Conservation (phyloP, 2,113 vertebrate species). For the Rhegmatorhina hoffmannsi region DNA sequence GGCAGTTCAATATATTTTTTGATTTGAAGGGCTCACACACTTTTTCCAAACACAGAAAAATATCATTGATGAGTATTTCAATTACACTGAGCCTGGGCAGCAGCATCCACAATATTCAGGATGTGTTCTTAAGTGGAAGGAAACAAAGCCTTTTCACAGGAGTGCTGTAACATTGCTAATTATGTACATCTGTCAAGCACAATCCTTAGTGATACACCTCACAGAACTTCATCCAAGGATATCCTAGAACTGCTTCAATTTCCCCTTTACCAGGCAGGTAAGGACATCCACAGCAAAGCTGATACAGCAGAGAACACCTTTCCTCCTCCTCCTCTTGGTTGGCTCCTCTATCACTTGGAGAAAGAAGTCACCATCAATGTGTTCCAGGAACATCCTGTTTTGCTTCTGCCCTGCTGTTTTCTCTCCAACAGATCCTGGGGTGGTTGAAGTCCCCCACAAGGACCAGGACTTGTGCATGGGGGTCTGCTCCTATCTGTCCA, state of each 20-base stretch:
- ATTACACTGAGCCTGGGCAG: neutral
- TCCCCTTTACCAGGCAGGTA: neutral
- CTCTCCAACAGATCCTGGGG: neutral
- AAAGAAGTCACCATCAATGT: neutral
- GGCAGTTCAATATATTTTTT: neutral
- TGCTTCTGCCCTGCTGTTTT: neutral
- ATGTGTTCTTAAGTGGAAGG: neutral
- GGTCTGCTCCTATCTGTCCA: neutral
- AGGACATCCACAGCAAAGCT: neutral
- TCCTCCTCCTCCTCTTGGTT: neutral
- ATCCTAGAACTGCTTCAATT: neutral
- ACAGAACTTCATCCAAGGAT: neutral
- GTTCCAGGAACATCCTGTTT: neutral
- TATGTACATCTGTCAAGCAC: neutral
- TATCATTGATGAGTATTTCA: neutral
- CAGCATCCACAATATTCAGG: neutral
- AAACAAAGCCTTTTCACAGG: neutral
- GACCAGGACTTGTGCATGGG: neutral
- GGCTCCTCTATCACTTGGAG: neutral
- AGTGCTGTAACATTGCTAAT: neutral
- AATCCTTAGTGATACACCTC: neutral
- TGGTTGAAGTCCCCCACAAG: neutral
- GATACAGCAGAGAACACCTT: neutral
- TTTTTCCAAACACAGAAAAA: neutral
- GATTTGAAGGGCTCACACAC: neutral